Evolutionary conservation across 2,113 vertebrate genomes (phyloP).

Genomic region (Chamaetylas fuelleborni): DNA sequence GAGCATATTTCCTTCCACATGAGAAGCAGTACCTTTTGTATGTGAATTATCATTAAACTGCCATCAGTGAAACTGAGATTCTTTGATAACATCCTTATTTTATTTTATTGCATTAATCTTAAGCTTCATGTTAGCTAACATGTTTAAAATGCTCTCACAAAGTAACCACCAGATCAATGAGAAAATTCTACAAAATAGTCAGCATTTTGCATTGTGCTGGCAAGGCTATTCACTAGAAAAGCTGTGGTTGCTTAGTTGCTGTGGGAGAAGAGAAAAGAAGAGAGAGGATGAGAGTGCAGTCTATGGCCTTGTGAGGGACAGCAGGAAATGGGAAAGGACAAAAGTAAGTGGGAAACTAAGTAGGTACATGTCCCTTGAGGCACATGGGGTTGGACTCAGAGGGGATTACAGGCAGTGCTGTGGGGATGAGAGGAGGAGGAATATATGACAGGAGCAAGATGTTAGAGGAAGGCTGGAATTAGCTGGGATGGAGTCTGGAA

Average conservation of each 20-base stretch:
- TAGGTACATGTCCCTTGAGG: not conserved
- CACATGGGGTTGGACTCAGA: not conserved
- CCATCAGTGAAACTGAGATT: not conserved
- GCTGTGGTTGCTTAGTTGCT: not conserved
- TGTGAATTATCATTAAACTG: not conserved
- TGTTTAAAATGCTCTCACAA: not conserved
- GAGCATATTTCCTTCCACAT: not conserved
- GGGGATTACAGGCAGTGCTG: not conserved
- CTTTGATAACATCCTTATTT: not conserved
- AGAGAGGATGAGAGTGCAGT: not conserved
- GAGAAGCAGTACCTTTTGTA: not conserved
- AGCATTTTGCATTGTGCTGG: not conserved
- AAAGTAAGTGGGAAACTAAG: not conserved
- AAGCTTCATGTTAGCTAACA: not conserved
- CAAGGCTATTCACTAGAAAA: not conserved
- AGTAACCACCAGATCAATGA: not conserved
- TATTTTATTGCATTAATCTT: not conserved
- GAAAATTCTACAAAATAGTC: not conserved
- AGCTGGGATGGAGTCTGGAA: not conserved
- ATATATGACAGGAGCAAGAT: not conserved
- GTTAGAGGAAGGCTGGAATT: not conserved
- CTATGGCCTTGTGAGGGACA: not conserved
- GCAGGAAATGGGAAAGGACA: not conserved
- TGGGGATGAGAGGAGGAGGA: not conserved
- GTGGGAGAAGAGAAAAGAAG: not conserved